Evolutionary conservation across 2,888 invertebrate species (phyloP), one percentile per base, ranked within the genome.

Genomic region (Aleiodes alternator): DNA sequence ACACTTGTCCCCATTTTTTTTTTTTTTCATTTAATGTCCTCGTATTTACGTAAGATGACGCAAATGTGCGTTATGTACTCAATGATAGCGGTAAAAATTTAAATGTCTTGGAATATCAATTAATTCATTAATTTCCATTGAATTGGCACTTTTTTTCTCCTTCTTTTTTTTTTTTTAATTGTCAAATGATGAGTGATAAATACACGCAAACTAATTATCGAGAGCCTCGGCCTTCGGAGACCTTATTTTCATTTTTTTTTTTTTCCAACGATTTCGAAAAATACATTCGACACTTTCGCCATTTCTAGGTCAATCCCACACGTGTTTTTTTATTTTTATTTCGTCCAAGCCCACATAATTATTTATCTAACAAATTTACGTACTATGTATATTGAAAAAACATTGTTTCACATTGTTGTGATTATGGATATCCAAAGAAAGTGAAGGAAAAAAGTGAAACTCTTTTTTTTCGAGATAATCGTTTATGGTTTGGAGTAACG

Each of bases 21-120:
- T 9, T 51, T 23, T 23, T 23, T 23, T 2, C 23, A 75, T 75
- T 16, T 50, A 43, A 43, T 59, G 77, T 80, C 80, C 79, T 80
- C 78, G 76, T 75, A 70, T 76, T 74, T 71, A 78, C 59, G 73
- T 53, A 56, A 57, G 74, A 75, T 78, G 76, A 76, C 66, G 77
- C 73, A 66, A 72, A 69, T 72, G 43, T 43, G 59, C 59, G 70
- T 73, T 66, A 73, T 71, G 70, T 29, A 50, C 9, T 50, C 43
- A 29, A 56, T 48, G 68, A 66, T 73, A 43, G 61, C 61, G 11
- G 43, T 57, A 51, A 73, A 23, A 73, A 53, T 73, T 56, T 48
- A n/a, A 57, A 53, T 57, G 48, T 43, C 55, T 23, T 11, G 16
- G 50, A 34, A 56, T 31, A 23, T 14, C 34, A 23, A 53, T 72